Percentiles rank a stretch among this genome's conserved stretches.
phyloP scores from a whole-genome alignment of 2,113 vertebrate genomes.

The Thomomys bottae region DNA sequence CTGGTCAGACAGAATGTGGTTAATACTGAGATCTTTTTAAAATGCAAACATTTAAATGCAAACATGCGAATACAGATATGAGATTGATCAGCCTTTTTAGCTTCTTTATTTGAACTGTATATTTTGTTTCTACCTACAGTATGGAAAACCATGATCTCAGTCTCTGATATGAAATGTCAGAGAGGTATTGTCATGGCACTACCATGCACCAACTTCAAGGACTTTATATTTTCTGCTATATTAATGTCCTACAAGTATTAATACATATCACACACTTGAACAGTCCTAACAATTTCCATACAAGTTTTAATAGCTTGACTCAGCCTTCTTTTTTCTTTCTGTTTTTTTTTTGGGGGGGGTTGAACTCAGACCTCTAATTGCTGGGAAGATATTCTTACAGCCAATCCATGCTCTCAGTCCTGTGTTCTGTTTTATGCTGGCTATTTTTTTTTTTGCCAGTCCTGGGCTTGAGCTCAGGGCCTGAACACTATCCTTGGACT shows the following conservation, averaged over 20 bases:
- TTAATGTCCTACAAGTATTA: background rate
- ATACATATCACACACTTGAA: background rate
- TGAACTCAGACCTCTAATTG: too few relatives aligned
- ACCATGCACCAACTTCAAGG: background rate
- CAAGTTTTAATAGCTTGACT: background rate
- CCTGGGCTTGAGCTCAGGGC: too few relatives aligned
- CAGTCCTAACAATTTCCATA: conserved; percentile 47
- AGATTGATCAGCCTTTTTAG: background rate
- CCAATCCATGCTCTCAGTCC: too few relatives aligned
- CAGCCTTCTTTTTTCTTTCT: conserved; percentile 6
- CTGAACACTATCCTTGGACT: too few relatives aligned
- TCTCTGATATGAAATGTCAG: background rate
- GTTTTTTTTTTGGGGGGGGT: too few relatives aligned
- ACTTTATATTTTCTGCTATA: background rate
- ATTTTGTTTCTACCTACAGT: background rate
- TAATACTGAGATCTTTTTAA: background rate
- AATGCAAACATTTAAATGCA: background rate
- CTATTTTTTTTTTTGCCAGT: too few relatives aligned
- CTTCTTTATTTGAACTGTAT: background rate
- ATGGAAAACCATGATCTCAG: background rate
- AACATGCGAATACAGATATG: background rate
- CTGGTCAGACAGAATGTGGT: background rate
- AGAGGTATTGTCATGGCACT: background rate
- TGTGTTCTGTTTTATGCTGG: too few relatives aligned
- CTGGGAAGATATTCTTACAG: too few relatives aligned